Conservation (phyloP, 2,797 vertebrate species). For the Cuculus canorus region DNA sequence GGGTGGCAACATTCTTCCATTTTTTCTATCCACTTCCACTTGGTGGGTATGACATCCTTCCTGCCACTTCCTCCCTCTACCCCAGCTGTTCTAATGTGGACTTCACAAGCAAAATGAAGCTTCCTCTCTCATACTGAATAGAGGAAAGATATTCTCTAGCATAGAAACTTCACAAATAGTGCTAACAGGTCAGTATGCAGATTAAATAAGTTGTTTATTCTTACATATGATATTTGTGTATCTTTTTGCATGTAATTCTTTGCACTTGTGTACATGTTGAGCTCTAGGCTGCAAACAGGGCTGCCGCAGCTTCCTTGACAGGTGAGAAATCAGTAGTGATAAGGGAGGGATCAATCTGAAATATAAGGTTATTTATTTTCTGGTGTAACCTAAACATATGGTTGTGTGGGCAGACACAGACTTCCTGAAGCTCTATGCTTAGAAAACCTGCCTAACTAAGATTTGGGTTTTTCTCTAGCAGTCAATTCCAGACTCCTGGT, state of each 20-base stretch:
- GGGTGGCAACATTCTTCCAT: background rate
- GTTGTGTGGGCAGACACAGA: background rate
- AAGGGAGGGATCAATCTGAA: background rate
- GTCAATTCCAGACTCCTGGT: background rate
- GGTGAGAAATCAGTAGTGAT: background rate
- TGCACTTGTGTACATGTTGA: rapidly evolving
- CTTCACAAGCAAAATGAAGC: background rate
- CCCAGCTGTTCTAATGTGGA: background rate
- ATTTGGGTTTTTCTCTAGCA: slow-evolving; percentile 6
- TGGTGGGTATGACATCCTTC: background rate
- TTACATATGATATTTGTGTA: background rate
- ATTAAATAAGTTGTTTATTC: background rate
- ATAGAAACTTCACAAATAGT: background rate
- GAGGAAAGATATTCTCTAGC: background rate
- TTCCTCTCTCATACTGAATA: background rate
- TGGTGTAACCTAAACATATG: slow-evolving; percentile 18
- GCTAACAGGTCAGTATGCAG: background rate
- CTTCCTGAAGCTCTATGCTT: background rate
- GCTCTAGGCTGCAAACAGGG: background rate
- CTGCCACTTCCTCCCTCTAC: background rate
- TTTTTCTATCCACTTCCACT: background rate
- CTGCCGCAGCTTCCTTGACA: background rate
- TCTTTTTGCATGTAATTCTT: background rate
- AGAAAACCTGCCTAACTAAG: slow-evolving; percentile 38
- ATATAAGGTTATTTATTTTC: background rate